A percentile compares a stretch with the other conserved stretches of the same genome.
Conservation (phyloP, 2,113 vertebrate genomes). For the Indicator maculatus region DNA sequence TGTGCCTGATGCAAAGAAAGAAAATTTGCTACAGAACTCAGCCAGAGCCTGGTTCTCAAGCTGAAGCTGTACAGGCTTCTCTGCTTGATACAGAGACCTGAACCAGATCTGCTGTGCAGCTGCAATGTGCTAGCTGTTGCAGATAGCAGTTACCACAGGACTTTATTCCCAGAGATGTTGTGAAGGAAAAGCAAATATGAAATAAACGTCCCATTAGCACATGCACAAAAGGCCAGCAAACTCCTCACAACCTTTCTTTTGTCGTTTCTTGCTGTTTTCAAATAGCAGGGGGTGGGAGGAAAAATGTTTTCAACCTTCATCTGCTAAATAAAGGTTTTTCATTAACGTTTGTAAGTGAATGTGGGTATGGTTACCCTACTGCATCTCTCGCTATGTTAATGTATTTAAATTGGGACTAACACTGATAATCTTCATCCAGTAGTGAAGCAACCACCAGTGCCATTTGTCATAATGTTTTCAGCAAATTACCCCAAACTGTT, state of each 20-base stretch:
- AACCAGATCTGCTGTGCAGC: fast-evolving
- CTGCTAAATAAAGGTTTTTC: neutral
- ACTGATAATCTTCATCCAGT: neutral
- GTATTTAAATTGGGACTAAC: neutral
- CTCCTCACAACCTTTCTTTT: neutral
- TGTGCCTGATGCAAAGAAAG: neutral
- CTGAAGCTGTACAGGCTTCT: neutral
- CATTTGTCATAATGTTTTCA: neutral
- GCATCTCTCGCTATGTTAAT: neutral
- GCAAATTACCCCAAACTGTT: neutral
- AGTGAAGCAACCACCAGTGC: neutral
- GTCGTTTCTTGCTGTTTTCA: neutral
- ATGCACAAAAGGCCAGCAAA: neutral
- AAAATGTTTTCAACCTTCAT: neutral
- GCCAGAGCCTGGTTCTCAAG: neutral
- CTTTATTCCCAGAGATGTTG: neutral
- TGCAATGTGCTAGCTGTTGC: neutral
- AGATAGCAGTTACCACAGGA: neutral
- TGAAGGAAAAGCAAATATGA: neutral
- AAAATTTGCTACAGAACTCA: neutral
- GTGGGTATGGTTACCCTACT: neutral
- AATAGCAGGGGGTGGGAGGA: neutral
- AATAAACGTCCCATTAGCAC: neutral
- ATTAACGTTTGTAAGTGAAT: neutral
- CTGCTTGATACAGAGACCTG: neutral